These are phyloP conservation scores for Lathamus discolor DNA, from an alignment of 2,113 vertebrate species.

Conservation along the genomic window DNA sequence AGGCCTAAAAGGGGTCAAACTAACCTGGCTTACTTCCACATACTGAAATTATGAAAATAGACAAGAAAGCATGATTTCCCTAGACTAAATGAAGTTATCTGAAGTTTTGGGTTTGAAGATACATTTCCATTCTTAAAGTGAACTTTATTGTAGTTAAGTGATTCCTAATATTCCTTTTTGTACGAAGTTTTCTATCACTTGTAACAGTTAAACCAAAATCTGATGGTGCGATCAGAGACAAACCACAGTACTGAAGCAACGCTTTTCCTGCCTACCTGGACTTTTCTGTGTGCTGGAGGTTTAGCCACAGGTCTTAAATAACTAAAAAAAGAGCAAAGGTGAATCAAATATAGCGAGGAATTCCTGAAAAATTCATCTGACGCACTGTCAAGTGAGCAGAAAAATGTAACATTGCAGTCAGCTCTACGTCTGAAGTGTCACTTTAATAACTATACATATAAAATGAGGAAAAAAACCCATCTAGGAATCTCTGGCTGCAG, in stretches of 20 bases:
- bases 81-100: neutral
- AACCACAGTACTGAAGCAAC: neutral
- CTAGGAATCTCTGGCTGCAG: neutral
- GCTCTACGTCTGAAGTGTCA: neutral
- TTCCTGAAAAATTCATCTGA: neutral
- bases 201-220: neutral
- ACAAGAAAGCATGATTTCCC: neutral
- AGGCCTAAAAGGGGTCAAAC: neutral
- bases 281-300: neutral
- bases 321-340: neutral
- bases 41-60: neutral
- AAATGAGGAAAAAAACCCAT: neutral
- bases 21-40: neutral
- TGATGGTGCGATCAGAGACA: neutral
- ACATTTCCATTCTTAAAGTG: accelerated
- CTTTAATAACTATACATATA: neutral
- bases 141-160: neutral
- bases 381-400: neutral
- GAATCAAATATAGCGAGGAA: neutral
- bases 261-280: neutral
- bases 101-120: neutral
- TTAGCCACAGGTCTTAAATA: neutral
- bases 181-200: neutral
- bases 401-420: neutral
- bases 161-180: neutral